phyloP scores from a whole-genome alignment of 2,888 invertebrate species.

The Clunio marinus region DNA sequence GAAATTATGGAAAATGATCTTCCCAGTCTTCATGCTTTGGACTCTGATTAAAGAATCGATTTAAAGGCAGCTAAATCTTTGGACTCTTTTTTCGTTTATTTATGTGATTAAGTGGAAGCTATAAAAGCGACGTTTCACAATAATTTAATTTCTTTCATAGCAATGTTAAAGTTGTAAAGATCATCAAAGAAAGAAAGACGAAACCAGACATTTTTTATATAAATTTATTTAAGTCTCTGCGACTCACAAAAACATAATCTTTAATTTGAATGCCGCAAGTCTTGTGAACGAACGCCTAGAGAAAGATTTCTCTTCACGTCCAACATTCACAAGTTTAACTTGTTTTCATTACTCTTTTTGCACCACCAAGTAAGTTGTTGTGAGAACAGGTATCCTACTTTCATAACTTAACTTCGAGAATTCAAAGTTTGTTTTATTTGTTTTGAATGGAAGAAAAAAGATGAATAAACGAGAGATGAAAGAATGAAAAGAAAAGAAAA shows the following conservation, averaged over 20 bases:
- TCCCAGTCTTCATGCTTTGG: too few relatives aligned
- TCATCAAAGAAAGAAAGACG: background rate
- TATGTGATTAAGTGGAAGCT: background rate
- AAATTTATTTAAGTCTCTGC: background rate
- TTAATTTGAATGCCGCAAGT: background rate
- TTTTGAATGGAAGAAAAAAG: background rate
- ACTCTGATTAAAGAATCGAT: too few relatives aligned
- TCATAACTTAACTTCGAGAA: slow-evolving; percentile 4
- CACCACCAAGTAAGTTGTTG: background rate
- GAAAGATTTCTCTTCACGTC: slow-evolving; percentile 9
- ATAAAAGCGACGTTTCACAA: background rate
- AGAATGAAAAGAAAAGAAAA: background rate
- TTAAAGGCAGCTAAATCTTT: background rate
- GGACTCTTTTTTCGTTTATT: background rate
- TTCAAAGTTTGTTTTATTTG: too few relatives aligned
- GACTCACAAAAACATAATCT: background rate
- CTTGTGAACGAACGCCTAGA: background rate
- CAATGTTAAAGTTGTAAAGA: background rate
- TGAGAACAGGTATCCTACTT: slow-evolving; percentile 25
- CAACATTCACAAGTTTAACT: background rate
- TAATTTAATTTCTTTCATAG: slow-evolving; percentile 2
- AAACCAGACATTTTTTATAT: background rate
- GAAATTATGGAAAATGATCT: background rate
- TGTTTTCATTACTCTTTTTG: background rate
- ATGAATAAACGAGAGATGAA: slow-evolving; percentile 9